Base-by-base conservation (phyloP, 2,797 vertebrate genomes). In the Pygocentrus nattereri region DNA sequence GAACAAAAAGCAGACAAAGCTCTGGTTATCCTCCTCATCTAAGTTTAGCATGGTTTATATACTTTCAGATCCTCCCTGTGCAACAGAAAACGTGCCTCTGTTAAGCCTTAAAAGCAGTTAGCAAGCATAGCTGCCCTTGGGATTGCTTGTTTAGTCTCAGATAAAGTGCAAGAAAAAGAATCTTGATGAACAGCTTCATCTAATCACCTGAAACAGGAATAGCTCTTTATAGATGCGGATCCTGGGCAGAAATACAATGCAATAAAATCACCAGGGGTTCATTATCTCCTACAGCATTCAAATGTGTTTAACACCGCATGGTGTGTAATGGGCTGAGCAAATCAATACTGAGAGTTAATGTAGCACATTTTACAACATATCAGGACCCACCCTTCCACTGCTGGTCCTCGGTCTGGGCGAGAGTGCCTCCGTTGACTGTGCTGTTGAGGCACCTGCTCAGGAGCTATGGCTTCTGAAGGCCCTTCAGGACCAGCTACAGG, bases 311-410 rank as follows among this genome's bases (percentile, higher is more conserved):
- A 72, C 27, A 31, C 7, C 34, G 62, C 31, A 31, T 65, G 62
- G 8, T 65, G 62, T 38, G 34, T 38, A 65, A 18, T 11, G 15
- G 25, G 23, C 7, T 49, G 49, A 1, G 52, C 6, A 1, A 21
- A 52, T 54, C 25, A 54, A 21, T 30, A 25, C 3, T 18, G 18
- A 25, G 38, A 18, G 49, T 18, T 52, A 49, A 56, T 56, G 5
- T 56, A 21, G 21, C 27, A 52, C 30, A 15, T 54, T 34, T 34
- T 52, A 69, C 69, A 73, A 54, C 50, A 50, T 11, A 10, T 16
- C 50, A 88, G 68, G 81, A 93, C 89, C 67, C 84, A 97, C 97
- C 96, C 96, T 90, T 97, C 96, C 6, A 97, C 94, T 75, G 95
- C 94, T 0, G 96, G 95, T 0, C 93, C 95, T 31, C 95, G 92